Base-by-base conservation (phyloP, 1,140 invertebrate genomes). In the Megathymus violae region DNA sequence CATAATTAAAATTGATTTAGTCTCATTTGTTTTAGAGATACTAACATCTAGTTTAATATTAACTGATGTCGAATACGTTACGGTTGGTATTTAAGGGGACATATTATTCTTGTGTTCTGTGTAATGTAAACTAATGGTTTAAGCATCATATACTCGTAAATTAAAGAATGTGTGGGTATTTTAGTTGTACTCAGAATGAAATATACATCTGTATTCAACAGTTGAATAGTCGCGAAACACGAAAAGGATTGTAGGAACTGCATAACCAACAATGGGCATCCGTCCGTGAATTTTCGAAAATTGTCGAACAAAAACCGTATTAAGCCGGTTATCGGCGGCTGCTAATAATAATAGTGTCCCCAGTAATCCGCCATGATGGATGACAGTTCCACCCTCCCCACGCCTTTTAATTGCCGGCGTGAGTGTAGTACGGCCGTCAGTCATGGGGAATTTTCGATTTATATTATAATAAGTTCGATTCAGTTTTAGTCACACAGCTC, bases 381-480 rank as follows among this genome's bases (percentile, higher is more conserved):
- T 83, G 82, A 80, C 80, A 76, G 74, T 61, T 59, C 67, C 64
- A 65, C 67, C 67, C 69, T 67, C 66, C 60, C 73, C 73, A 74
- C 77, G 79, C 79, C 78, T 82, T 84, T 82, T 82, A 79, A 82
- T 80, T 82, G 80, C 73, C 71, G 61, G 71, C 69, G 71, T 73
- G 67, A 73, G 76, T 80, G 19, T 22, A 22, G 60, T 69, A 64
- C 74, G 64, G 38, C 76, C 76, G 79, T 81, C 82, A 80, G 74
- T 85, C 79, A 82, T 64, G 65, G 69, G 66, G 64, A 54, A 76
- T 76, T 85, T 82, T 81, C 83, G 71, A 86, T 86, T 82, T 86
- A 84, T 86, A 86, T 86, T 86, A 86, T 84, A 86, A 85, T 85
- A 78, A 78, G 76, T 77, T 81, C 74, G 69, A 74, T 75, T 73